Percentiles rank a stretch among this genome's conserved stretches.
Conservation (phyloP, 1,140 invertebrate species). For the Heliconius hermathena region DNA sequence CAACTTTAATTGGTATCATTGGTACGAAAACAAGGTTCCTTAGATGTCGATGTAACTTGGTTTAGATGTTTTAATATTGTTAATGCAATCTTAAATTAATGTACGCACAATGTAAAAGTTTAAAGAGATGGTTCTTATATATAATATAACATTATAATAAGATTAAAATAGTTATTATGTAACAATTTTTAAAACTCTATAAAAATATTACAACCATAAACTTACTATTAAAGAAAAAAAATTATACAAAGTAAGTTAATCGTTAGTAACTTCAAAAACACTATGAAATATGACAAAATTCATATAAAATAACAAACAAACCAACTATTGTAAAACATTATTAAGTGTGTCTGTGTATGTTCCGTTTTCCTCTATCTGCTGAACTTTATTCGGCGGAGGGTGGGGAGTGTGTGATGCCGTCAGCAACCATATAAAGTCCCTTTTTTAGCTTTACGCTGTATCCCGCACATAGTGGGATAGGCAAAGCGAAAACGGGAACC, state of each 20-base stretch:
- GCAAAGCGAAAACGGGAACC: not conserved
- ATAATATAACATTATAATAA: no score
- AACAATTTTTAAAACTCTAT: no score
- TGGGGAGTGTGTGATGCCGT: no score
- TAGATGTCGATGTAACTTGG: not conserved
- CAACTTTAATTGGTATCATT: slow-evolving; percentile 15
- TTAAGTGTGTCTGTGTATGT: not conserved
- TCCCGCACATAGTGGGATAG: not conserved
- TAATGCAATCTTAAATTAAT: not conserved
- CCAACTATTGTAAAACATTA: not conserved
- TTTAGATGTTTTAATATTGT: not conserved
- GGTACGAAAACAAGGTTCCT: slow-evolving; percentile 6
- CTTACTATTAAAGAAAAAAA: no score
- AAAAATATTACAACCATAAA: no score
- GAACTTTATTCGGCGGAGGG: no score
- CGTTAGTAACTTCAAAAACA: not conserved
- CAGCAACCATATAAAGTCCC: no score
- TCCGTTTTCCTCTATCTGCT: no score
- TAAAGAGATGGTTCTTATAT: no score
- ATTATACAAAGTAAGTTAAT: not conserved
- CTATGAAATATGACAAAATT: not conserved
- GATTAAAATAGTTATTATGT: no score
- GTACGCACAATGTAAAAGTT: no score
- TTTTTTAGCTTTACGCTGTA: not conserved
- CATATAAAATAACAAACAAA: not conserved